phyloP scores from a whole-genome alignment of 2,113 vertebrate species.

The Prionailurus viverrinus region DNA sequence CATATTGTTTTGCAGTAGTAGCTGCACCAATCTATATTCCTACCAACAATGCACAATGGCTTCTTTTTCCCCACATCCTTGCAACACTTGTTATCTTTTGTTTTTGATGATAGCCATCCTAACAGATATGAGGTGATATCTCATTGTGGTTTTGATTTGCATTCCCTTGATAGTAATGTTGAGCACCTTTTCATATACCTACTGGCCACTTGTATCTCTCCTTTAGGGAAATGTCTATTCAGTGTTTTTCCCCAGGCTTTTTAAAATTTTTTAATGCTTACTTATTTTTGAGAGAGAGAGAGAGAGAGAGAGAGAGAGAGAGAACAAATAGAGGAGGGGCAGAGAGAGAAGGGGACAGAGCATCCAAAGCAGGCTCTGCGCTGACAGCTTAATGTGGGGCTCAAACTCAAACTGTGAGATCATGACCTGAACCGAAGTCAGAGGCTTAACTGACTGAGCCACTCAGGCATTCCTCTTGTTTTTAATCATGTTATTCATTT shows the following conservation, averaged over 20 bases:
- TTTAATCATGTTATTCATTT: background rate
- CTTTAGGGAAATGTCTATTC: background rate
- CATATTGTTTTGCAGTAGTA: background rate
- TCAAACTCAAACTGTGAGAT: too few relatives aligned
- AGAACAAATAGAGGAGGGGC: too few relatives aligned
- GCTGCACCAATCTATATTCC: background rate
- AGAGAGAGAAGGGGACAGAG: too few relatives aligned
- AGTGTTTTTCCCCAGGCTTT: too few relatives aligned
- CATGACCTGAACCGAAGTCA: too few relatives aligned
- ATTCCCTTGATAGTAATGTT: background rate
- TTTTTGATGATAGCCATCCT: background rate
- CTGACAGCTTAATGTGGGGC: too few relatives aligned
- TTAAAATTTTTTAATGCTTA: too few relatives aligned
- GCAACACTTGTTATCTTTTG: background rate
- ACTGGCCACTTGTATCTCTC: background rate
- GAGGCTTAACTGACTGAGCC: too few relatives aligned
- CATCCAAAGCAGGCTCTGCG: too few relatives aligned
- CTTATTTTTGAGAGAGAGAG: too few relatives aligned
- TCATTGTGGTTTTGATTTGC: background rate
- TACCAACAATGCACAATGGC: background rate
- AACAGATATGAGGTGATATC: background rate
- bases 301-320: too few relatives aligned
- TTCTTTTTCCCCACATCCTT: background rate
- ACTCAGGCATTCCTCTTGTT: background rate
- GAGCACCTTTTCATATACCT: background rate